Percentiles rank a stretch among this genome's conserved stretches.
phyloP scores from a whole-genome alignment of 2,797 vertebrate species.

The Sylvia borin region DNA sequence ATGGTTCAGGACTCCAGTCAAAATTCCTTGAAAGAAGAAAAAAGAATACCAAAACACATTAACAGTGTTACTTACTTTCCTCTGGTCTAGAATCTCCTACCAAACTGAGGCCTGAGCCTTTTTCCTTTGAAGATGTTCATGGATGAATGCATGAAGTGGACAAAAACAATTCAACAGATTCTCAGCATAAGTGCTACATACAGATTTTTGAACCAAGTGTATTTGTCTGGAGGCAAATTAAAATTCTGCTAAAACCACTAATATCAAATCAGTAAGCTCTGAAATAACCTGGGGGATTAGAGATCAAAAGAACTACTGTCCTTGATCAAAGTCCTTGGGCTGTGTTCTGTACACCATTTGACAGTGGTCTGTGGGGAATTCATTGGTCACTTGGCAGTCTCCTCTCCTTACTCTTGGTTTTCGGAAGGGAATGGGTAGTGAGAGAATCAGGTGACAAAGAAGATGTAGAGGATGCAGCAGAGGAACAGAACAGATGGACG shows the following conservation, averaged over 20 bases:
- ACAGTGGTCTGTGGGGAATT: not conserved
- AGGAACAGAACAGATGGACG: constrained; percentile 52
- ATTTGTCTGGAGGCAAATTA: not conserved
- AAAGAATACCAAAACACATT: not conserved
- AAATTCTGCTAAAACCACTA: not conserved
- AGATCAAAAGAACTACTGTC: not conserved
- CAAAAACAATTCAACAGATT: not conserved
- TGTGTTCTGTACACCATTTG: not conserved
- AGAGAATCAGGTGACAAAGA: constrained; percentile 11
- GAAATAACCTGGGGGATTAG: not conserved
- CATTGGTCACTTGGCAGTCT: not conserved
- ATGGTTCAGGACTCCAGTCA: not conserved
- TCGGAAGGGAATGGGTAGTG: not conserved
- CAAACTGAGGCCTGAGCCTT: not conserved
- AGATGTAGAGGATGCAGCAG: not conserved
- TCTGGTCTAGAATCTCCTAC: not conserved
- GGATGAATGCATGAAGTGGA: not conserved
- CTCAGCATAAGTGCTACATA: not conserved
- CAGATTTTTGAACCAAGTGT: not conserved
- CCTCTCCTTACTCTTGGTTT: not conserved
- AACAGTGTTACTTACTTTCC: not conserved
- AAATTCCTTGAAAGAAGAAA: not conserved
- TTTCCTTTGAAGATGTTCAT: not conserved
- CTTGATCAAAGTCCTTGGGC: not conserved
- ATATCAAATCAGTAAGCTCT: not conserved